Evolutionary conservation across 92 coral and sea anemone species (phyloP).

Genomic region (Anthopleura xanthogrammica): DNA sequence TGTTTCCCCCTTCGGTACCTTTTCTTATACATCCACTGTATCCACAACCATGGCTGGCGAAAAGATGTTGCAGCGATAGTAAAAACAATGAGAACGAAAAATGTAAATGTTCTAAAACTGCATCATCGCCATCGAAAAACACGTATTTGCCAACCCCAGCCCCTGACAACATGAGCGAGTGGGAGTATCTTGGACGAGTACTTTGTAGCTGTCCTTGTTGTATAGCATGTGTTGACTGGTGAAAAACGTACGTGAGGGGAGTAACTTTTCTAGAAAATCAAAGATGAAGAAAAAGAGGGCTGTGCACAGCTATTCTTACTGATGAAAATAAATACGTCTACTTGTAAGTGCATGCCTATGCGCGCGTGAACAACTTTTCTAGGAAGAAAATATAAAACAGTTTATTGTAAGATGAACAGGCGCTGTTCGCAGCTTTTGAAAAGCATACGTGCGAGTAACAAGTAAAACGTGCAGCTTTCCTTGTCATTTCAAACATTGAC

Average conservation of each 20-base stretch:
- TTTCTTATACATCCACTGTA: constrained; percentile 25
- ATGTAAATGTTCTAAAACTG: neutral
- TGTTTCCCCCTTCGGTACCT: constrained; percentile 8
- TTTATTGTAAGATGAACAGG: too few relatives aligned
- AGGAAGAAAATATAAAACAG: too few relatives aligned
- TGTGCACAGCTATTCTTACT: too few relatives aligned
- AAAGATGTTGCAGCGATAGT: constrained; percentile 12
- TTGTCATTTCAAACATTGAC: too few relatives aligned
- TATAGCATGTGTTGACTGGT: constrained; percentile 58
- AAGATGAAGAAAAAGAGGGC: too few relatives aligned
- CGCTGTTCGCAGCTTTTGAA: too few relatives aligned
- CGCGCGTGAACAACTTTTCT: too few relatives aligned
- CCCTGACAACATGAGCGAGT: constrained; percentile 51
- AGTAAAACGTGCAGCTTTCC: too few relatives aligned
- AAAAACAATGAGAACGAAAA: neutral
- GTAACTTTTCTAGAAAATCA: neutral
- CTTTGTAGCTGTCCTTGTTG: constrained; percentile 68
- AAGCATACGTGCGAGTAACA: too few relatives aligned
- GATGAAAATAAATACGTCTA: too few relatives aligned
- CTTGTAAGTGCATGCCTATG: too few relatives aligned
- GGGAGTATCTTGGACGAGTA: constrained; percentile 70
- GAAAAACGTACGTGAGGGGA: neutral
- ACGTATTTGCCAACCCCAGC: constrained; percentile 24
- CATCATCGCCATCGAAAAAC: neutral
- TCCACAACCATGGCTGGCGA: constrained; percentile 32